A percentile compares a stretch with the other conserved stretches of the same genome.
Evolutionary conservation across 2,797 vertebrate species (phyloP).

Genomic region (Garrulus glandarius): DNA sequence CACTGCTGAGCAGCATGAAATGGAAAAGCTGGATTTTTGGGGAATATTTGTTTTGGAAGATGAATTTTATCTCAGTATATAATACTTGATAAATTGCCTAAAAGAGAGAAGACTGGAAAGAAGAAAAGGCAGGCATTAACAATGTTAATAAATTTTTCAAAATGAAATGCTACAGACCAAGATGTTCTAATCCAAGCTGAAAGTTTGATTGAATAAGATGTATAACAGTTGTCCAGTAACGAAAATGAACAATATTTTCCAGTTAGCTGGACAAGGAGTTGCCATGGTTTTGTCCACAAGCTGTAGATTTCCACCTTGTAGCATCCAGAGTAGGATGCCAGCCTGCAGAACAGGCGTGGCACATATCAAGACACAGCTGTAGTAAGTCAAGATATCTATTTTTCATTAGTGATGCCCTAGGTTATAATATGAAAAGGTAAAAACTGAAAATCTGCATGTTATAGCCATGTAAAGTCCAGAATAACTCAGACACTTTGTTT

Average conservation of each 20-base stretch:
- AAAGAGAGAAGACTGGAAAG: background rate
- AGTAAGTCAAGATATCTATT: background rate
- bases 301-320: background rate
- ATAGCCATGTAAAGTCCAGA: background rate
- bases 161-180: background rate
- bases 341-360: background rate
- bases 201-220: background rate
- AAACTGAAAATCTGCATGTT: background rate
- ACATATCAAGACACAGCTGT: background rate
- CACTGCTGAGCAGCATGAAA: background rate
- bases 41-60: background rate
- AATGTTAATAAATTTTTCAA: background rate
- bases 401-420: background rate
- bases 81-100: background rate
- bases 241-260: background rate
- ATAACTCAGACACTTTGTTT: background rate
- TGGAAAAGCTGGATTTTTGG: background rate
- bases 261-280: background rate
- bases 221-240: background rate
- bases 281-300: background rate
- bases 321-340: background rate
- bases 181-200: background rate
- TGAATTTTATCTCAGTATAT: accelerated
- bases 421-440: background rate
- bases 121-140: background rate